Percentiles rank a stretch among this genome's conserved stretches.
These are phyloP conservation scores for Buphagus erythrorhynchus DNA, from an alignment of 2,797 vertebrate genomes.

Conservation along the genomic window DNA sequence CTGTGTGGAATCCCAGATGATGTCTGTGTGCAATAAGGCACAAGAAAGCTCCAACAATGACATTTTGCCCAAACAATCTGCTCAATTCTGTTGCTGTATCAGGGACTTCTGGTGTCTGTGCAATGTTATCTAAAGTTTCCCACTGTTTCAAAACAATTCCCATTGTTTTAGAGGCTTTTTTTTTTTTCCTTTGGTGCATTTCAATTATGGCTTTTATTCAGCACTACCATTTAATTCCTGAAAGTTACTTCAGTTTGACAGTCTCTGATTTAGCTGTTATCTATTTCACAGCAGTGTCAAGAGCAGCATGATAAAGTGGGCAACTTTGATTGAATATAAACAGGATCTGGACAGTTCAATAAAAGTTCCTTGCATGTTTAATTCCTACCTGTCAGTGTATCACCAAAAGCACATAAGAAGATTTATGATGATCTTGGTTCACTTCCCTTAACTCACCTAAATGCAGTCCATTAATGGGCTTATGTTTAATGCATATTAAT, in stretches of 20 bases:
- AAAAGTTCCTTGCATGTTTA: conserved; percentile 57
- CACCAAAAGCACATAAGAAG: conserved; percentile 22
- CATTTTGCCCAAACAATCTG: conserved; percentile 56
- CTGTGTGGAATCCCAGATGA: conserved; percentile 18
- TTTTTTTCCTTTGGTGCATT: neutral
- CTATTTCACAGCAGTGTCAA: conserved; percentile 60
- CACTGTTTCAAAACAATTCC: neutral
- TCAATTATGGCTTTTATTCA: conserved; percentile 58
- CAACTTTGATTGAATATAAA: conserved; percentile 64
- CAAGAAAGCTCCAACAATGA: conserved; percentile 54
- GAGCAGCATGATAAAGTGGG: conserved; percentile 34
- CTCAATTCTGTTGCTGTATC: neutral
- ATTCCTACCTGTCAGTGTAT: conserved; percentile 44
- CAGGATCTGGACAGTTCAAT: conserved; percentile 51
- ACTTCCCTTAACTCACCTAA: conserved; percentile 32
- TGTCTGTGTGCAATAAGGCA: conserved; percentile 62
- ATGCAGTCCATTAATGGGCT: conserved; percentile 9
- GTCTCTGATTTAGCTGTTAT: conserved; percentile 68
- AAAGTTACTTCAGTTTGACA: conserved; percentile 60
- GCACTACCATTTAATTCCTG: conserved; percentile 57
- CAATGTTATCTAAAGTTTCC: conserved; percentile 58
- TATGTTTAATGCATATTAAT: conserved; percentile 46
- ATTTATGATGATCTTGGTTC: conserved; percentile 29
- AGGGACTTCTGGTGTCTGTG: conserved; percentile 27
- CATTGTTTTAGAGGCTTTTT: conserved; percentile 3